Evolutionary conservation across 2,888 invertebrate genomes (phyloP).

Genomic region (Chrysolina americana): DNA sequence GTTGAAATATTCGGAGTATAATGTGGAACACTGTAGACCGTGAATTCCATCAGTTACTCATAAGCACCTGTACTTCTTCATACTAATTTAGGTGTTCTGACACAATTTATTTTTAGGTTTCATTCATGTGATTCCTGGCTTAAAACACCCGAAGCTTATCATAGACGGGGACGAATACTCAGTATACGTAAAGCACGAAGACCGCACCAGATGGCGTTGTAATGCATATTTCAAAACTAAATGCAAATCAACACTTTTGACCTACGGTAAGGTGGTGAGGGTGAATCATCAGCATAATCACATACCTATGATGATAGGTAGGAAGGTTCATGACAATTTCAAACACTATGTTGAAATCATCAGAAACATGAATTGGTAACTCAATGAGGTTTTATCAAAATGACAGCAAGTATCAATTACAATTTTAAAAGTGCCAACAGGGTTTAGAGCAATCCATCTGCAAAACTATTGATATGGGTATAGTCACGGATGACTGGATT

Average conservation of each 20-base stretch:
- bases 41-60: too few relatives aligned
- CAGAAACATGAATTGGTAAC: slow-evolving; percentile 29
- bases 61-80: too few relatives aligned
- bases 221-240: slow-evolving; percentile 54
- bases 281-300: slow-evolving; percentile 56
- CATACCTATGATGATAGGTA: slow-evolving; percentile 44
- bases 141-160: slow-evolving; percentile 57
- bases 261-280: slow-evolving; percentile 52
- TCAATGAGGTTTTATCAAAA: slow-evolving; percentile 2
- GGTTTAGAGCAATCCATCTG: too few relatives aligned
- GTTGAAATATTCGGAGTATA: too few relatives aligned
- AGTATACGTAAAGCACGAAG: slow-evolving; percentile 51
- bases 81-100: background rate
- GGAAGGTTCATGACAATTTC: slow-evolving; percentile 35
- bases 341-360: slow-evolving; percentile 49
- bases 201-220: slow-evolving; percentile 60
- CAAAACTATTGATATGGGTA: too few relatives aligned
- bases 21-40: too few relatives aligned
- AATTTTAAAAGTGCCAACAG: too few relatives aligned
- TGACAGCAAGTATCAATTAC: background rate
- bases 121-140: slow-evolving; percentile 50
- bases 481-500: too few relatives aligned
- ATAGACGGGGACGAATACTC: slow-evolving; percentile 56
- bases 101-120: slow-evolving; percentile 51
- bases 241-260: slow-evolving; percentile 52